phyloP scores from a whole-genome alignment of 2,888 invertebrate genomes.

The Leptothorax acervorum region DNA sequence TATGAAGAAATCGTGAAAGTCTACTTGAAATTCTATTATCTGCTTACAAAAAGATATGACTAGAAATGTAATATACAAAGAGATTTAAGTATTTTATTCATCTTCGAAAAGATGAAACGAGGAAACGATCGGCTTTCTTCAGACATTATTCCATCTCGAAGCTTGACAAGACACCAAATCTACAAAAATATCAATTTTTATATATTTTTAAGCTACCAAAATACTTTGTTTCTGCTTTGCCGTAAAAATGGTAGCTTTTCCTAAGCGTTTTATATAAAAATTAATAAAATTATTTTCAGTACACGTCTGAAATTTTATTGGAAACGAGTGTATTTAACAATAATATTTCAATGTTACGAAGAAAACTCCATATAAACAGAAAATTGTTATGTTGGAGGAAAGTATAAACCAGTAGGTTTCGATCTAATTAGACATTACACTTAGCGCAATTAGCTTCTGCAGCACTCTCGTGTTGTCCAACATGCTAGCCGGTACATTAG shows the following conservation, averaged over 20 bases:
- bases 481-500: constrained; percentile 10
- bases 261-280: not conserved
- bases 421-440: constrained; percentile 4
- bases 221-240: not conserved
- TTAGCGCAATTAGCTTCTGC: not conserved
- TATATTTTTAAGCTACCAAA: not conserved
- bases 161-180: not conserved
- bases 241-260: not conserved
- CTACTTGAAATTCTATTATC: constrained; percentile 12
- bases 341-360: not conserved
- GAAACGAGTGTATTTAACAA: not conserved
- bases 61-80: not conserved
- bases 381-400: not conserved
- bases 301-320: not conserved
- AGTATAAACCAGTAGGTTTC: not conserved
- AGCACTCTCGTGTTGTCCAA: constrained; percentile 2
- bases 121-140: not conserved
- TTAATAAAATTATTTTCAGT: not conserved
- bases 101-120: not conserved
- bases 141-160: not conserved
- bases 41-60: not conserved
- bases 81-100: not conserved
- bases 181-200: not conserved
- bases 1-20: no score
- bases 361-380: not conserved